Evolutionary conservation across 2,888 invertebrate species (phyloP).

Genomic region (Aricia artaxerxes): DNA sequence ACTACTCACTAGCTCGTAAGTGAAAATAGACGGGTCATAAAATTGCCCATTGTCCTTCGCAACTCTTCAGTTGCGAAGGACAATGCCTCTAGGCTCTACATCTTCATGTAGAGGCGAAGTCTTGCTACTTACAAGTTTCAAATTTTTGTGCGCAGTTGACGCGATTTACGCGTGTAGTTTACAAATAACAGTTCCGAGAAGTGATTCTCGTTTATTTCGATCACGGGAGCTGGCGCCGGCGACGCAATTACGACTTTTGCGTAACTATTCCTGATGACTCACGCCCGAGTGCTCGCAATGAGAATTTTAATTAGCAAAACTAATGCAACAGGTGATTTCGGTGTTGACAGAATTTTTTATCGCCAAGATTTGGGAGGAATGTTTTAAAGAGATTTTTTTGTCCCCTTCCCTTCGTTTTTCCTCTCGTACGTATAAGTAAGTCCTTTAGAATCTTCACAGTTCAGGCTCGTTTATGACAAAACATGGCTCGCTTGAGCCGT

Average conservation of each 20-base stretch:
- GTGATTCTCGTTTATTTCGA: slow-evolving; percentile 51
- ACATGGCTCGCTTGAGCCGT: no score
- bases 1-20: neutral
- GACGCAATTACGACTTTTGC: slow-evolving; percentile 45
- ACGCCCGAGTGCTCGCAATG: slow-evolving; percentile 33
- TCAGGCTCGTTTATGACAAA: no score
- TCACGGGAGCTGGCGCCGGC: slow-evolving; percentile 47
- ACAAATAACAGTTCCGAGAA: slow-evolving; percentile 62
- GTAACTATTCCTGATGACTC: slow-evolving; percentile 44
- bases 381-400: no score
- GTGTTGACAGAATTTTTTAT: neutral
- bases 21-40: neutral
- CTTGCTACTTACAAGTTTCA: neutral
- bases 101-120: neutral
- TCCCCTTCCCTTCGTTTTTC: no score
- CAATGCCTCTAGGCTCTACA: no score
- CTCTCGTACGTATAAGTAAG: no score
- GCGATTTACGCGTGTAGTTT: slow-evolving; percentile 47
- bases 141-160: neutral
- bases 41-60: no score
- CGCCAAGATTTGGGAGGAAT: neutral
- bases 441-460: no score
- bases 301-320: slow-evolving; percentile 34
- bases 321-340: slow-evolving; percentile 1
- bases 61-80: no score